Evolutionary conservation across 1,140 invertebrate genomes (phyloP), one percentile per base, ranked within the genome.

Genomic region (Lordiphosa stackelbergi): DNA sequence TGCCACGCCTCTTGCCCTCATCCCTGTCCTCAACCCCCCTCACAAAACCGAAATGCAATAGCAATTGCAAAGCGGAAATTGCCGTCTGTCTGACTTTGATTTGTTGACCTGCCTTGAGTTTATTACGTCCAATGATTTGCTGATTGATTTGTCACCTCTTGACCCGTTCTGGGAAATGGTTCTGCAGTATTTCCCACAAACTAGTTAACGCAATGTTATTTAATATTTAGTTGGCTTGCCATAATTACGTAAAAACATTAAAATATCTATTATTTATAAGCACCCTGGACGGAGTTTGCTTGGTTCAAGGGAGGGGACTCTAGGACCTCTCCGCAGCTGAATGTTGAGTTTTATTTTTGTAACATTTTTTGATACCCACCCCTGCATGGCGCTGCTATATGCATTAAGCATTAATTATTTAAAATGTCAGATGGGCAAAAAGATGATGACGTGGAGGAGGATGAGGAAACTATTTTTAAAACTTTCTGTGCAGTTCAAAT

Each of bases 181-280:
- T 8, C 6, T 31, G 11, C 58, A 47, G 28, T 19, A 45, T 31
- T 41, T 13, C 12, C 37, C 31, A 53, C 48, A 83, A 69, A 62
- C 60, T 59, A 69, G 77, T 72, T 77, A 83, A 69, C 68, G 53
- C 72, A 62, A 61, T 54, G 56, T 56, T 69, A 53, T 60, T 83
- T 63, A 81, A 81, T 77, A 77, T 81, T 81, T 81, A 83, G 75
- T 81, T 83, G 63, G 58, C 64, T 73, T 35, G 62, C 66, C 75
- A 75, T 81, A 81, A 81, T 83, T 83, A 81, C 68, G 71, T 81
- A 77, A 83, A 83, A 83, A 83, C 72, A 81, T 81, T 81, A 81
- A 83, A 77, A 72, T 77, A 83, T 81, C 53, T 69, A 60, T 83
- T 81, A 81, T 81, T 81, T 77, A 83, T 81, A 53, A 57, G 47